Base-by-base conservation (phyloP, 2,888 invertebrate genomes). In the Pedicia rivosa region DNA sequence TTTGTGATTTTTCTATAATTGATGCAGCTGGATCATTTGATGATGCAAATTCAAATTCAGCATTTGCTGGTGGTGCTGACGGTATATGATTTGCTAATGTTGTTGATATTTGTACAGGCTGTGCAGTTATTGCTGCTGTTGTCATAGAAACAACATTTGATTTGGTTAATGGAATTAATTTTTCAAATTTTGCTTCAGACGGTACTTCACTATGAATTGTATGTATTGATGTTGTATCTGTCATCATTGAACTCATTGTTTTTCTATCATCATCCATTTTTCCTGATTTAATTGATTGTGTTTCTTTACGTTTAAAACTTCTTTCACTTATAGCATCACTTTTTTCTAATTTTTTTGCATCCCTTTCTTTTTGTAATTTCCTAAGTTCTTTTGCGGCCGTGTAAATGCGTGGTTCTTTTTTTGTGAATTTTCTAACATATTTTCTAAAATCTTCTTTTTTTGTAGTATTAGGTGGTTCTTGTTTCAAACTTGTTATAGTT, bases 51-150 rank as follows among this genome's bases (percentile, higher is more conserved):
- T 70, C 68, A 45, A 67, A 68, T 3, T 67, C 68, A 6, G 69
- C 67, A 24, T 65, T 66, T 26, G 67, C 63, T 3, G 67, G 67
- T 9, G n/a, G n/a, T 6, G 28, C 25, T 5, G 14, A 25, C 22
- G 66, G 65, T 34, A 68, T 45, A 48, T 70, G 68, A 45, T 67
- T 68, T 3, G 67, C 68, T 6, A 69, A 66, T 25, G 65, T 66
- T 26, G 67, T 63, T 3, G 67, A 67, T 9, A 68, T 62, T 52
- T 69, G 65, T 40, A 68, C 53, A 2, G 69, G 68, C 41, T 68
- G 68, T 5, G 68, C 63, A 35, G 69, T 66, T 35, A 70, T 69
- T 5, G 70, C 68, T 14, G 69, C 68, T 5, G 68, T 68, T 10
- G 69, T 69, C 68, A 69, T 70, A 13, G 69, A 68, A 28, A 69